A percentile compares a stretch with the other conserved stretches of the same genome.
These are phyloP conservation scores for Equus quagga DNA, from an alignment of 2,113 vertebrate genomes.

Conservation along the genomic window DNA sequence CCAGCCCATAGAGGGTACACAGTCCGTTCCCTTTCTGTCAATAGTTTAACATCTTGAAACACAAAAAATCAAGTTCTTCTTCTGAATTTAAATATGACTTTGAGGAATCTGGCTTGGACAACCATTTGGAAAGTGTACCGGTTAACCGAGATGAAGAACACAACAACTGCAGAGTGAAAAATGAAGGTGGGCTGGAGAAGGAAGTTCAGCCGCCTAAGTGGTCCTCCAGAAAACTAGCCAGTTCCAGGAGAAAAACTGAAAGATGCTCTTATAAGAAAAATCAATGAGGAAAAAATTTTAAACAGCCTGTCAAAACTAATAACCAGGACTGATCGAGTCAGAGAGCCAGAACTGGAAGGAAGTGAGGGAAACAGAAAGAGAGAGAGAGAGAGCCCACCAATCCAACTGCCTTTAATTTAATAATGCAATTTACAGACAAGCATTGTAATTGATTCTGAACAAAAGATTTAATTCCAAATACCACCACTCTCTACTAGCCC, in stretches of 20 bases:
- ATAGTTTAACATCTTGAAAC: not conserved
- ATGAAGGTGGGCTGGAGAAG: not conserved
- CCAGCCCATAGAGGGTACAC: not conserved
- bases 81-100: not conserved
- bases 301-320: not conserved
- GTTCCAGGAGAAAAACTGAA: not conserved
- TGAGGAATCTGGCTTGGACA: not conserved
- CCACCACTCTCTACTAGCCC: not conserved
- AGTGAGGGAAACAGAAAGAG: not conserved
- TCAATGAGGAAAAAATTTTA: not conserved
- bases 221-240: not conserved
- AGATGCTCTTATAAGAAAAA: not conserved
- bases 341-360: not conserved
- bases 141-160: not conserved
- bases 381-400: not conserved
- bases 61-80: not conserved
- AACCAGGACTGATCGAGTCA: not conserved
- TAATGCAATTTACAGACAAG: not conserved
- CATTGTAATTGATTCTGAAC: not conserved
- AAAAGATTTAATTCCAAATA: slow-evolving; percentile 24
- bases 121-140: not conserved
- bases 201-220: not conserved
- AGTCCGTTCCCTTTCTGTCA: not conserved
- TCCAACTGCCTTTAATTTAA: not conserved
- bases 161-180: not conserved